A percentile compares a stretch with the other conserved stretches of the same genome.
phyloP scores from a whole-genome alignment of 2,113 vertebrate species.

The Dicerorhinus sumatrensis region DNA sequence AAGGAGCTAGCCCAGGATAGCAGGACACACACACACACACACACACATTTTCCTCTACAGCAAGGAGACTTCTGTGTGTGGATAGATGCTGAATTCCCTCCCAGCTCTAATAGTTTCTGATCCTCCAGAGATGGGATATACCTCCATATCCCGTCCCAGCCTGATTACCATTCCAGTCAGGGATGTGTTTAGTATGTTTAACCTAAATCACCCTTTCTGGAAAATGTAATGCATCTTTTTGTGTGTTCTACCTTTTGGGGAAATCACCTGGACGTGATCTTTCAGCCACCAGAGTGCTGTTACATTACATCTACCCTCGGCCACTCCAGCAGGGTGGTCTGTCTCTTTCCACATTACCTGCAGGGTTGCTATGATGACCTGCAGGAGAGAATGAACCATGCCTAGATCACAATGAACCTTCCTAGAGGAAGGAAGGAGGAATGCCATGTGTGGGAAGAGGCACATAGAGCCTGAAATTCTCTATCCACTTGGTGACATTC shows the following conservation, averaged over 20 bases:
- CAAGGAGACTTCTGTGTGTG: background rate
- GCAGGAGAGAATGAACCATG: background rate
- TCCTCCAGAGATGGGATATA: background rate
- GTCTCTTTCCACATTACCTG: background rate
- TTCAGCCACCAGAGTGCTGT: background rate
- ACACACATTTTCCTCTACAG: background rate
- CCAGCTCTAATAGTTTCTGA: background rate
- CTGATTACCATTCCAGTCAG: background rate
- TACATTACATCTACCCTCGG: background rate
- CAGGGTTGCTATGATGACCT: background rate
- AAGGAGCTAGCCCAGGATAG: background rate
- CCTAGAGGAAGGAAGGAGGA: background rate
- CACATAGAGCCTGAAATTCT: background rate
- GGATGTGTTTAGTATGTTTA: slow-evolving; percentile 3
- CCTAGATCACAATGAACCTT: too few species aligned
- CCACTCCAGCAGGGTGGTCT: background rate
- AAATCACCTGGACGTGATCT: background rate
- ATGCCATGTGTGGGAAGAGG: background rate
- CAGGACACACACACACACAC: background rate
- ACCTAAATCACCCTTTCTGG: slow-evolving; percentile 49
- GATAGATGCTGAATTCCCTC: background rate
- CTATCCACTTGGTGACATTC: background rate
- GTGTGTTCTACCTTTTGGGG: slow-evolving; percentile 17
- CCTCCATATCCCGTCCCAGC: background rate
- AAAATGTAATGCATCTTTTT: slow-evolving; percentile 6